Base-by-base conservation (phyloP, 2,113 vertebrate species). In the Mungos mungo region DNA sequence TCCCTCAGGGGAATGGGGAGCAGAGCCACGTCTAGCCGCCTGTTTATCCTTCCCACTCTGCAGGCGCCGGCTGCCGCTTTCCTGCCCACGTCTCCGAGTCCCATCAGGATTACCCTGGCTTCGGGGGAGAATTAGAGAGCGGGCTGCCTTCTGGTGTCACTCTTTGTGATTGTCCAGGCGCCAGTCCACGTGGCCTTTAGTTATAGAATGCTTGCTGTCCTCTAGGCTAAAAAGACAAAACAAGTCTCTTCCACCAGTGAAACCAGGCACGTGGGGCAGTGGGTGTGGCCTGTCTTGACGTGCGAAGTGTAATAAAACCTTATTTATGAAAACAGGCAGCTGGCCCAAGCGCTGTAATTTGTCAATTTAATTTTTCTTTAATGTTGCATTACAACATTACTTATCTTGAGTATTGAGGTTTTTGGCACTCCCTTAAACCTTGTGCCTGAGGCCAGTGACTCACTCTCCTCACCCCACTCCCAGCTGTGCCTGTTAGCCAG, bases 111-210 rank as follows among this genome's bases (percentile, higher is more conserved):
- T 0, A 0, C 38, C 68, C 38, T 31, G 66, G 65, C 81, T 96
- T 77, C 7, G 1, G 74, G 52, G 45, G 60, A 71, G 41, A 83
- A 38, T 12, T n/a, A 50, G 18, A 95, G 74, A 81, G 65, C 33
- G 9, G 14, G 57, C 4, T 38, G 50, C 63, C 80, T 90, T 65
- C 66, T 65, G n/a, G 14, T 83, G 60, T 92, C 76, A 63, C 16
- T 68, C 65, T 97, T 68, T 27, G 4, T 50, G 54, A 90, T 68
- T n/a, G 7, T 82, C 71, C 60, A 65, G 90, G 71, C 79, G 21
- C 9, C 57, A n/a, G 38, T 19, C 35, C 86, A 60, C 9, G 2
- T 87, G 90, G n/a, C 57, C 71, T 86, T 96, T 94, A 47, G 90
- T 92, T 96, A 79, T 18, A 95, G 76, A 65, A 71, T 38, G 13